These are phyloP conservation scores for Maconellicoccus hirsutus DNA, from an alignment of 1,140 invertebrate species.

Conservation along the genomic window DNA sequence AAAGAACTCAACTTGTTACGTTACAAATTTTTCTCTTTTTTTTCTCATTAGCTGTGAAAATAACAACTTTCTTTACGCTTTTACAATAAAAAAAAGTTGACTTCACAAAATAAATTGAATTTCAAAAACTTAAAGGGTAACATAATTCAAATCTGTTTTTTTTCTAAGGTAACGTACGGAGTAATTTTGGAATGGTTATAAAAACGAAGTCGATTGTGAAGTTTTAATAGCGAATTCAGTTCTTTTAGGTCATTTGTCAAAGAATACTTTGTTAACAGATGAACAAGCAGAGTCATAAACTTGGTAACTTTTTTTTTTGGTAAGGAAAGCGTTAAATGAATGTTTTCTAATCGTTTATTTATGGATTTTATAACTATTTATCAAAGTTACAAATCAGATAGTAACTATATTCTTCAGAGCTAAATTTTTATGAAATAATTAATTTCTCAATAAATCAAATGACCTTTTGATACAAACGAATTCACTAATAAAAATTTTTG, in stretches of 20 bases:
- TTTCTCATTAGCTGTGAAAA: not conserved
- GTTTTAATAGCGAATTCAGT: not conserved
- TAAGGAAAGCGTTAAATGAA: no score
- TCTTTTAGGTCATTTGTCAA: not conserved
- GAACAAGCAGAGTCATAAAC: not conserved
- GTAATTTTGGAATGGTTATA: not conserved
- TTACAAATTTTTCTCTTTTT: not conserved
- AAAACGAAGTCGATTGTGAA: not conserved
- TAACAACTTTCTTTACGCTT: not conserved
- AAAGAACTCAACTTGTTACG: constrained; percentile 4
- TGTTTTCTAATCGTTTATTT: no score
- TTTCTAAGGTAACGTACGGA: not conserved
- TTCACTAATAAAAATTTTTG: no score
- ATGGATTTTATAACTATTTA: no score
- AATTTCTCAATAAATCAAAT: no score
- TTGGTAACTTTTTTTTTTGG: not conserved
- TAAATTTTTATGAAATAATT: no score
- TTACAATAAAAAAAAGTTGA: not conserved
- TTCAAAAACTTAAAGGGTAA: not conserved
- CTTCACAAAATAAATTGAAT: not conserved
- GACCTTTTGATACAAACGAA: no score
- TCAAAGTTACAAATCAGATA: no score
- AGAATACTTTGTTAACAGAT: not conserved
- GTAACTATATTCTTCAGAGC: no score
- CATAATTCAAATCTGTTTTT: not conserved